These are phyloP conservation scores for Macrostomum cliftonense DNA, from an alignment of 2,888 invertebrate genomes.

Conservation along the genomic window DNA sequence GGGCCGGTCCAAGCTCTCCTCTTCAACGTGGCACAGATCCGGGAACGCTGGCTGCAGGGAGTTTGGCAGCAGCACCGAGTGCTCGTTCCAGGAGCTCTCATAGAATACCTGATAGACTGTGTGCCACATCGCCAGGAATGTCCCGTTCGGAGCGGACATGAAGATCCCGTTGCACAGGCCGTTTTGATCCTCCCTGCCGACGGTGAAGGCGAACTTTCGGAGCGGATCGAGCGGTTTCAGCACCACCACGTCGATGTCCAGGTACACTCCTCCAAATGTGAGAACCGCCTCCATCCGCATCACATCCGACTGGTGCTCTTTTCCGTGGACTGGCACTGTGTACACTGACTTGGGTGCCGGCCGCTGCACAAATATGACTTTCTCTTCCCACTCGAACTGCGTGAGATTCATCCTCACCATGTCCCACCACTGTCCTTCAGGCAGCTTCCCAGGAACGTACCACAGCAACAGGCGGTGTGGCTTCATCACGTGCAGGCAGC, in stretches of 20 bases:
- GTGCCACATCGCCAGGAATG: not conserved
- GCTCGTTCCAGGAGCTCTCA: not conserved
- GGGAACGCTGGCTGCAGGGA: not conserved
- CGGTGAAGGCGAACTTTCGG: not conserved
- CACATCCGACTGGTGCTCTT: not conserved
- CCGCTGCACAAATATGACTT: no score
- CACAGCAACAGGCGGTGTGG: no score
- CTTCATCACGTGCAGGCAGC: no score
- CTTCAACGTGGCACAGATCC: not conserved
- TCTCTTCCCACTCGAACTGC: no score
- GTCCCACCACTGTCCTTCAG: no score
- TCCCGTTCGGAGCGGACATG: not conserved
- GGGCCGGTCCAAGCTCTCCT: not conserved
- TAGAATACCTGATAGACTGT: not conserved
- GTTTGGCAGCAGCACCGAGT: not conserved
- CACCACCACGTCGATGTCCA: not conserved
- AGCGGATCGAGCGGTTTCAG: not conserved
- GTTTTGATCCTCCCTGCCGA: not conserved
- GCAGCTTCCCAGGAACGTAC: no score
- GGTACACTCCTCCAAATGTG: not conserved
- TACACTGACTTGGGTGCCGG: no score
- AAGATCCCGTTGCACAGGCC: not conserved
- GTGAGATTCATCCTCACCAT: no score
- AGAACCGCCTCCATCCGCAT: not conserved
- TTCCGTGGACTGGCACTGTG: no score